Percentiles rank a stretch among this genome's conserved stretches.
These are phyloP conservation scores for Vombatus ursinus DNA, from an alignment of 2,113 vertebrate genomes.

Conservation along the genomic window DNA sequence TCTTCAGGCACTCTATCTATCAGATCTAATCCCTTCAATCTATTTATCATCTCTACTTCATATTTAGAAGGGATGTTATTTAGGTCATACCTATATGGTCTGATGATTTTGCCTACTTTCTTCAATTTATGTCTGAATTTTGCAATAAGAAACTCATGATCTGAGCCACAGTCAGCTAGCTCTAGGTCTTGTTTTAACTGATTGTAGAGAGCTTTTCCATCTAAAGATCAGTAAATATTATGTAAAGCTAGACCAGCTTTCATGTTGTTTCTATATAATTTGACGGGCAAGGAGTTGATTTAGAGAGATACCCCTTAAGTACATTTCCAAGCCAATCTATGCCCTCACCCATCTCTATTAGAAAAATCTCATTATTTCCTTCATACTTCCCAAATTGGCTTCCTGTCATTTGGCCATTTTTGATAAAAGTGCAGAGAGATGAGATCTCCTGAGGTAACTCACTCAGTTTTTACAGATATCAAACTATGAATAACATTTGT, in stretches of 20 bases:
- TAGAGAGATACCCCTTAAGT: background rate
- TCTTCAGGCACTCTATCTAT: too few species aligned
- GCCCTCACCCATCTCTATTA: background rate
- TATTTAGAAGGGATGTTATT: too few species aligned
- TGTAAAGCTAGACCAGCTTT: conserved; percentile 7
- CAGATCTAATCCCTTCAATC: too few species aligned
- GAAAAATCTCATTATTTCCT: background rate
- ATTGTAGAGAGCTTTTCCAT: too few species aligned
- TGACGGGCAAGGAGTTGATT: conserved; percentile 3
- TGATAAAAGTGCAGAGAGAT: background rate
- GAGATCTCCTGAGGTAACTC: background rate
- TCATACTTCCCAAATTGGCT: background rate
- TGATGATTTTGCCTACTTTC: too few species aligned
- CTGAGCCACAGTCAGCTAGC: too few species aligned
- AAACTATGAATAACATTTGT: background rate
- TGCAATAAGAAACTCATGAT: too few species aligned
- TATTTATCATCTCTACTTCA: too few species aligned
- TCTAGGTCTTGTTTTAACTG: too few species aligned
- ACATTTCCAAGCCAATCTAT: background rate
- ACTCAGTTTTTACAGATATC: background rate
- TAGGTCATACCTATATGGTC: too few species aligned
- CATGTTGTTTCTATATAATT: conserved; percentile 2
- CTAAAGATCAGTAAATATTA: background rate
- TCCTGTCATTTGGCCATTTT: background rate
- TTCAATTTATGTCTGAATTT: too few species aligned